phyloP scores from a whole-genome alignment of 1,140 invertebrate species.

The Neocloeon triangulifer region DNA sequence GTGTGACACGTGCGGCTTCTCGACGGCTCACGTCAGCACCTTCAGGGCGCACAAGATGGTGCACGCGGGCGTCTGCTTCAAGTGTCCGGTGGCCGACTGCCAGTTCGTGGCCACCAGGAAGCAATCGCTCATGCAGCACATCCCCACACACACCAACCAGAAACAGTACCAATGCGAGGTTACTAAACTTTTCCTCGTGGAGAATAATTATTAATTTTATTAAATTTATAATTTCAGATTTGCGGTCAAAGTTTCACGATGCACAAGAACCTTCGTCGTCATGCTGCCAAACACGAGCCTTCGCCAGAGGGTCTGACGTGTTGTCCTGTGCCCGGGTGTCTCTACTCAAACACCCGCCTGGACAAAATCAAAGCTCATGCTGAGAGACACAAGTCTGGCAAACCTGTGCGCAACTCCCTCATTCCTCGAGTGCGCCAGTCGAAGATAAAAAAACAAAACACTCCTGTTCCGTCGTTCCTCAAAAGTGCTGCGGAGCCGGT shows the following conservation, averaged over 20 bases:
- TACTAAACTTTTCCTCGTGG: no score
- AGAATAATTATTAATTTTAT: no score
- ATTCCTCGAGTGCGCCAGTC: no score
- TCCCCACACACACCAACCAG: slow-evolving; percentile 28
- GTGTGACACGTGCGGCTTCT: slow-evolving; percentile 34
- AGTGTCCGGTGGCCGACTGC: slow-evolving; percentile 23
- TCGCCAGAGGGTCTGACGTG: slow-evolving; percentile 8
- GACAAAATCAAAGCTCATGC: slow-evolving; percentile 31
- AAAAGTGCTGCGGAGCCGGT: no score
- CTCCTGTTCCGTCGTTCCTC: no score
- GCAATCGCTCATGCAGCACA: slow-evolving; percentile 23
- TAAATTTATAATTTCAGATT: no score
- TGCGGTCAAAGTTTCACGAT: slow-evolving; percentile 24
- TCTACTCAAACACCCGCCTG: slow-evolving; percentile 23
- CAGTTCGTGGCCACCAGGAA: slow-evolving; percentile 22
- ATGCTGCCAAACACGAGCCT: slow-evolving; percentile 19
- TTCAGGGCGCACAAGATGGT: slow-evolving; percentile 27
- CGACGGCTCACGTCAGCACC: slow-evolving; percentile 30
- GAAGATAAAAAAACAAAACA: no score
- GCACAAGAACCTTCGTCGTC: slow-evolving; percentile 22
- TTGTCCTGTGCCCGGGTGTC: slow-evolving; percentile 21
- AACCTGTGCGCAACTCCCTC: no score
- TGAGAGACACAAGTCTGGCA: slow-evolving; percentile 15
- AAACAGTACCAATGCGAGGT: slow-evolving; percentile 25
- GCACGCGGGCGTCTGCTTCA: slow-evolving; percentile 27